A percentile compares a stretch with the other conserved stretches of the same genome.
Evolutionary conservation across 2,113 vertebrate species (phyloP).

Genomic region (Hippotragus niger): DNA sequence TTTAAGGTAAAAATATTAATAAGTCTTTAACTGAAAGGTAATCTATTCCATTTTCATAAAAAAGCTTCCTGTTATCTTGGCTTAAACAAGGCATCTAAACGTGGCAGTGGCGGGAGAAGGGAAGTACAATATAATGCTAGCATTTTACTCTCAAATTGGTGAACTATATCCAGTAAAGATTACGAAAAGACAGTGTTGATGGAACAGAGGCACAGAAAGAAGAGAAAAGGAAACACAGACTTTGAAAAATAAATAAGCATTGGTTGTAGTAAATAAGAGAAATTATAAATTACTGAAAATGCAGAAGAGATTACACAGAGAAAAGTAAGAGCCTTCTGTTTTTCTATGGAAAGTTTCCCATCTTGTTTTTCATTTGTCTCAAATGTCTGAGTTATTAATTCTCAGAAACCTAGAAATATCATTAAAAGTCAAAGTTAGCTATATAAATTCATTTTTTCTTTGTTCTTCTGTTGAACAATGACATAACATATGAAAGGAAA

Average conservation of each 20-base stretch:
- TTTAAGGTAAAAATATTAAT: constrained; percentile 69
- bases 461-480: not conserved
- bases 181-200: not conserved
- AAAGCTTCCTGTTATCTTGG: not conserved
- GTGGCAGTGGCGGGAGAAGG: not conserved
- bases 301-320: not conserved
- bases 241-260: not conserved
- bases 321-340: not conserved
- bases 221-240: not conserved
- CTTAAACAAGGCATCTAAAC: not conserved
- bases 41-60: constrained; percentile 2
- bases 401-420: not conserved
- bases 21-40: constrained; percentile 1
- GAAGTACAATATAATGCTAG: not conserved
- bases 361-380: not conserved
- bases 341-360: not conserved
- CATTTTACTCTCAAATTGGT: not conserved
- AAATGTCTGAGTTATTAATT: not conserved
- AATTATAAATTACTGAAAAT: not conserved
- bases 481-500: not conserved
- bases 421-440: not conserved
- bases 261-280: not conserved
- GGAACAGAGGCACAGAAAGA: not conserved
- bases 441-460: not conserved
- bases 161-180: not conserved